These are phyloP conservation scores for Anseranas semipalmata DNA, from an alignment of 2,113 vertebrate genomes.

Conservation along the genomic window DNA sequence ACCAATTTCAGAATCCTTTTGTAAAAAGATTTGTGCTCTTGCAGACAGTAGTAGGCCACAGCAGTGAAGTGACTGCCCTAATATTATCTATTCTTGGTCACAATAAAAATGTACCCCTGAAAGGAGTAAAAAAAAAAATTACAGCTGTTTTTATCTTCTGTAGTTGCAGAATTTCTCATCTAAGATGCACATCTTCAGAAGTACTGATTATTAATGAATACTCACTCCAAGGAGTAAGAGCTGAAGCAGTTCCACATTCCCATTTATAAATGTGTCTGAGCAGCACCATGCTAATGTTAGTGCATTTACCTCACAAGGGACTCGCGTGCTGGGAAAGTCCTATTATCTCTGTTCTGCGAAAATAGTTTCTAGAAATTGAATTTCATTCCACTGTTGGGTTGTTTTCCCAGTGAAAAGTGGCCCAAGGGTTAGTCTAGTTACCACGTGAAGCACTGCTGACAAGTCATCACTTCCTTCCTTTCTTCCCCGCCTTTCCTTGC, in stretches of 20 bases:
- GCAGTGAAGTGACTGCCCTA: not conserved
- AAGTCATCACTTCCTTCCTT: not conserved
- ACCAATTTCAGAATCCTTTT: not conserved
- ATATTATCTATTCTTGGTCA: not conserved
- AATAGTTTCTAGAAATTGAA: not conserved
- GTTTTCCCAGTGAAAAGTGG: not conserved
- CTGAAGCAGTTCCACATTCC: not conserved
- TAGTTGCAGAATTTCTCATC: not conserved
- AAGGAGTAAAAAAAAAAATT: not conserved
- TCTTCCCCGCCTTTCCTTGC: not conserved
- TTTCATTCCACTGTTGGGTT: not conserved
- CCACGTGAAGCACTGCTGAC: not conserved
- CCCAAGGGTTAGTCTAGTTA: not conserved
- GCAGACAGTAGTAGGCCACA: not conserved
- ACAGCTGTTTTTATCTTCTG: not conserved
- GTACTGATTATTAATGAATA: not conserved
- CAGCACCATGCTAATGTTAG: not conserved
- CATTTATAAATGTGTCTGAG: fast-evolving
- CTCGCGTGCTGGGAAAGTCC: not conserved
- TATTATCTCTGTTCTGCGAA: not conserved
- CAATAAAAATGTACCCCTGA: not conserved
- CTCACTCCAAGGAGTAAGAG: not conserved
- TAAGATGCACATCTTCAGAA: not conserved
- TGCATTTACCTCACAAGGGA: not conserved
- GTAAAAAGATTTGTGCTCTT: not conserved